Percentiles rank a stretch among this genome's conserved stretches.
Conservation (phyloP, 2,888 invertebrate genomes). For the Sepiola atlantica region DNA sequence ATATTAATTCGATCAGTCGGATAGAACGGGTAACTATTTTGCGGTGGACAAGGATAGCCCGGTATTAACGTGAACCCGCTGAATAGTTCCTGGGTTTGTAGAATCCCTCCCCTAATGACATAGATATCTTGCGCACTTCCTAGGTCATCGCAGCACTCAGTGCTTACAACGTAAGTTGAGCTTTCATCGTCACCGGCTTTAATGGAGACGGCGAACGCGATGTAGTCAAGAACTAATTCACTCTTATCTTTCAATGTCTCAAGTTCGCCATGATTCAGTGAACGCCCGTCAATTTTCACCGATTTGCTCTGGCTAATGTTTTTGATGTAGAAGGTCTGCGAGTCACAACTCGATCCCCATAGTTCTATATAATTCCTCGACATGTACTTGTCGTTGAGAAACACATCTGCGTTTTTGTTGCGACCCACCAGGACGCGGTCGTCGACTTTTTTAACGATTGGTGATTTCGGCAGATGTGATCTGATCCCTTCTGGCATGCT, state of each 20-base stretch:
- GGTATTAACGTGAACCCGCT: constrained; percentile 20
- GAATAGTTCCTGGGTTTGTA: constrained; percentile 6
- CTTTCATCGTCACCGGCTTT: not conserved
- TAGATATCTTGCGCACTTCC: not conserved
- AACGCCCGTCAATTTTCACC: not conserved
- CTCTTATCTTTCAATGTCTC: not conserved
- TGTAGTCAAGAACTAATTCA: constrained; percentile 34
- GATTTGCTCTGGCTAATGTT: constrained; percentile 33
- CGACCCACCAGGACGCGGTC: not conserved
- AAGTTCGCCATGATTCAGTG: not conserved
- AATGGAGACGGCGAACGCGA: not conserved
- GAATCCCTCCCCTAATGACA: not conserved
- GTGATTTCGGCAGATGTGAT: not conserved
- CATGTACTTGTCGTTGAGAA: not conserved
- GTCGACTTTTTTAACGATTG: not conserved
- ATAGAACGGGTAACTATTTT: not conserved
- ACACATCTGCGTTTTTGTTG: not conserved
- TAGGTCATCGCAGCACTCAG: not conserved
- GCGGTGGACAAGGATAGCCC: not conserved
- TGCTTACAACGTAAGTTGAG: not conserved
- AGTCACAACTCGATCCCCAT: not conserved
- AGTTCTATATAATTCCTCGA: constrained; percentile 36
- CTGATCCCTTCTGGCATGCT: constrained; percentile 10
- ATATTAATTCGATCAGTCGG: not conserved
- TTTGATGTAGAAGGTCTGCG: not conserved